Conservation (phyloP, 2,113 vertebrate species). For the Anhinga anhinga region DNA sequence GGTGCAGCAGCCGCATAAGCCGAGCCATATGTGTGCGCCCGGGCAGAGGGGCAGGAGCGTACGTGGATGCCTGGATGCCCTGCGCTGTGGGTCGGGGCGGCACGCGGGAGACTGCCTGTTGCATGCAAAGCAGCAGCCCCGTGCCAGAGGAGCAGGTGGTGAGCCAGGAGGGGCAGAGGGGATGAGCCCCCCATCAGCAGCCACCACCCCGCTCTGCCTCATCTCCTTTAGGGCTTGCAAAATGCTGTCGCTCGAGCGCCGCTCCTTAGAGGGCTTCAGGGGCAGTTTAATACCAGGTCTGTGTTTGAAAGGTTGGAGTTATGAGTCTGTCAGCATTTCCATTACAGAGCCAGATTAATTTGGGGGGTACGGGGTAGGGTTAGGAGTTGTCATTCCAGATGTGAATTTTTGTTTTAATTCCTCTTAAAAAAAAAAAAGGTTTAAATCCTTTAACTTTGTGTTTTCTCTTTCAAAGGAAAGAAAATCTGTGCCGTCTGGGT, state of each 20-base stretch:
- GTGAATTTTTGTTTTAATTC: constrained; percentile 70
- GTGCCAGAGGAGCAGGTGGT: not conserved
- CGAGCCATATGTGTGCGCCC: not conserved
- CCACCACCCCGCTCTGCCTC: accelerated
- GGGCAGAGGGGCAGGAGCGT: not conserved
- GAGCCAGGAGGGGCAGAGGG: not conserved
- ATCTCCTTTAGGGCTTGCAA: not conserved
- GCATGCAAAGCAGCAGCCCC: too few relatives aligned
- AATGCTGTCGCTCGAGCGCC: not conserved
- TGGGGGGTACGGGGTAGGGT: constrained; percentile 7
- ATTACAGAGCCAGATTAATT: constrained; percentile 65
- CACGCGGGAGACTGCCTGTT: not conserved
- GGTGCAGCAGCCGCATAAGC: not conserved
- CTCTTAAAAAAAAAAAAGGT: not conserved
- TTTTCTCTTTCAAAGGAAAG: constrained; percentile 63
- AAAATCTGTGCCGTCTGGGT: constrained; percentile 56
- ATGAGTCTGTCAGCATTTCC: constrained; percentile 62
- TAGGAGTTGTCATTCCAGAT: constrained; percentile 69
- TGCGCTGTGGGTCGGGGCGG: accelerated
- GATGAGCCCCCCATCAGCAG: not conserved
- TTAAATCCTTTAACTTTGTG: constrained; percentile 52
- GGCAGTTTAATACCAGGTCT: constrained; percentile 14
- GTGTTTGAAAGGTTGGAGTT: constrained; percentile 52
- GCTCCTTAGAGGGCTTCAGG: not conserved
- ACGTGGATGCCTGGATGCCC: not conserved